These are phyloP conservation scores for Melanotaenia nigrans DNA, from an alignment of 2,797 vertebrate genomes.

Conservation along the genomic window DNA sequence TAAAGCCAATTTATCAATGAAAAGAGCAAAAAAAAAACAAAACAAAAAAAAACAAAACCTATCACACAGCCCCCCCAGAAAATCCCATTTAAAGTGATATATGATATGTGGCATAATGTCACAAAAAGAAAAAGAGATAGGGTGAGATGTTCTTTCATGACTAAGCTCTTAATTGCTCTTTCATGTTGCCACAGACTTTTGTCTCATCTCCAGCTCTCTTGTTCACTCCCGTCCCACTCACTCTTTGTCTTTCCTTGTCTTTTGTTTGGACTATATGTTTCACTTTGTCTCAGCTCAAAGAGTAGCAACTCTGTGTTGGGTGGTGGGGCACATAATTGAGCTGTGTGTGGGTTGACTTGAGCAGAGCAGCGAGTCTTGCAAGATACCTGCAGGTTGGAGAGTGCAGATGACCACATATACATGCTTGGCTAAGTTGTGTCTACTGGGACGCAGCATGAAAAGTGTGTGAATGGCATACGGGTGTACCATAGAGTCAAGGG, in stretches of 20 bases:
- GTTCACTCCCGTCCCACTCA: conserved; percentile 58
- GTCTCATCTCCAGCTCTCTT: conserved; percentile 62
- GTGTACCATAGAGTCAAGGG: conserved; percentile 44
- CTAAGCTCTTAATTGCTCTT: conserved; percentile 59
- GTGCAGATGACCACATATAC: conserved; percentile 31
- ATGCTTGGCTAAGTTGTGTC: conserved; percentile 44
- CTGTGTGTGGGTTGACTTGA: conserved; percentile 44
- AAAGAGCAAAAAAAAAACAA: background rate
- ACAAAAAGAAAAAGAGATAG: conserved; percentile 37
- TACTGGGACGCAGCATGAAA: conserved; percentile 34
- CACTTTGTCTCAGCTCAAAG: conserved; percentile 61
- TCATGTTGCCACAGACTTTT: conserved; percentile 58
- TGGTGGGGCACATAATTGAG: conserved; percentile 44
- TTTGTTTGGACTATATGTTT: conserved; percentile 64
- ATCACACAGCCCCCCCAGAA: conserved; percentile 16
- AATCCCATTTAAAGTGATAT: conserved; percentile 15
- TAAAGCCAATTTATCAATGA: background rate
- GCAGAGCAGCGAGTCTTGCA: conserved; percentile 28
- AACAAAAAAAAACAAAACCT: background rate
- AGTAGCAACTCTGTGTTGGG: conserved; percentile 33
- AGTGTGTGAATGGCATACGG: conserved; percentile 35
- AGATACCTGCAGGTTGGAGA: conserved; percentile 31
- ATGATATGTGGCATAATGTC: conserved; percentile 38
- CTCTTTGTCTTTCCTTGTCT: conserved; percentile 54
- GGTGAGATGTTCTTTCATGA: conserved; percentile 57